Evolutionary conservation across 1,140 invertebrate species (phyloP), one percentile per base, ranked within the genome.

Genomic region (Drosophila ficusphila): DNA sequence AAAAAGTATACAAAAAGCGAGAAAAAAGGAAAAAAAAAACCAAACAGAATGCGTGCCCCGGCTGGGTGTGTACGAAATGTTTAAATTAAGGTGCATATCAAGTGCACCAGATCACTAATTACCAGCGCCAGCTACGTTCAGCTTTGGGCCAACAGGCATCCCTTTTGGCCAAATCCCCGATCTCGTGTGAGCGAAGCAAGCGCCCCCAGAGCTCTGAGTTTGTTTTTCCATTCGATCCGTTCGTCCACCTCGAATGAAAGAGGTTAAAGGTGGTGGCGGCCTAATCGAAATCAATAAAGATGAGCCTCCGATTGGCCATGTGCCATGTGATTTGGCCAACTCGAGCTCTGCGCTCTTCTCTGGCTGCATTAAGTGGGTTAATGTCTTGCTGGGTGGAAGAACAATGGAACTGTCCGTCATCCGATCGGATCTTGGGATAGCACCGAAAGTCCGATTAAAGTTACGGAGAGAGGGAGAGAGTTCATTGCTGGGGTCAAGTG

Each of bases 101-200:
- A 88, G 82, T 88, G 82, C 82, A 88, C 82, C 82, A 88, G 82
- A 88, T 88, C 82, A 82, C 82, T 88, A 88, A 88, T 88, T 88
- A 88, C 82, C 82, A 88, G 82, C 82, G 82, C 82, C 82, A 88
- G 82, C 82, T 73, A 51, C 44, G n/a, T n/a, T 21, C 21, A 25
- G 25, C 41, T 44, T 11, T n/a, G 41, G 52, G 21, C 6, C 34
- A 41, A 31, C 9, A 16, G 52, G 47, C 47, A 61, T 38, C 46
- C 57, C 44, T 27, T 41, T 49, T 14, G 38, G n/a, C 44, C 49
- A 42, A 21, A n/a, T 41, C 31, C 48, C 31, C 48, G 31, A 68
- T 68, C 64, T 68, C 64, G 64, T 68, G 61, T 68, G 64, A 68
- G 64, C 61, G 61, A 68, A 68, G 64, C 64, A 68, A 68, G 64